Base-by-base conservation (phyloP, 2,888 invertebrate species). In the Erpobdella octoculata region DNA sequence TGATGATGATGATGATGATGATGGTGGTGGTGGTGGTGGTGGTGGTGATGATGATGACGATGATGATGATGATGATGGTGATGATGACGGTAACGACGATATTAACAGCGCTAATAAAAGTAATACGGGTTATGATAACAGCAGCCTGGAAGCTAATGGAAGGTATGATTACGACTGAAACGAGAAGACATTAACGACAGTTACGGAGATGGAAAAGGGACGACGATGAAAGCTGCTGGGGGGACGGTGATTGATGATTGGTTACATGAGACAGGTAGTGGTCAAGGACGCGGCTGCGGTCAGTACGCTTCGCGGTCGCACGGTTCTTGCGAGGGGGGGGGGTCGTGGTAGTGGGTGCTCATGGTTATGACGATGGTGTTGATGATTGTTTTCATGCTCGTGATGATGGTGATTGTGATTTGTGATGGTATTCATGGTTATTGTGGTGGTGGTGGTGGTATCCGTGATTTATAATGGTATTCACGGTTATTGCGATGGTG, bases 41-140 rank as follows among this genome's bases (percentile, higher is more conserved):
- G 66, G 41, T 66, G 41, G 41, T 41, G 28, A 37, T 41, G 67
- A 67, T 48, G 48, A 48, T 41, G 67, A 46, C 46, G 67, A 67
- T 67, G 46, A 67, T 67, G 67, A 67, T 67, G 67, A 67, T 67
- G 67, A 67, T 0, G 73, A 73, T 58, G 72, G 69, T 72, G 73
- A 71, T 69, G 73, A 73, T 64, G 71, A 73, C 69, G 71, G 73
- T 71, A 71, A 68, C 37, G 68, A 72, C 33, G 72, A 73, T 61
- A 72, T 70, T 70, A 70, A 70, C 53, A 72, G 72, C 48, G 70
- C 65, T 73, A 70, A 73, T 70, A 72, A 73, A 71, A 67, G 73
- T 58, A 70, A 70, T 58, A 72, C 59, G 36, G 67, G 53, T 58
- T 64, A 71, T 72, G 73, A 73, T 12, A 41, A 41, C n/a, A 41